Percentiles rank a stretch among this genome's conserved stretches.
These are phyloP conservation scores for Aelia acuminata DNA, from an alignment of 2,888 invertebrate genomes.

Conservation along the genomic window DNA sequence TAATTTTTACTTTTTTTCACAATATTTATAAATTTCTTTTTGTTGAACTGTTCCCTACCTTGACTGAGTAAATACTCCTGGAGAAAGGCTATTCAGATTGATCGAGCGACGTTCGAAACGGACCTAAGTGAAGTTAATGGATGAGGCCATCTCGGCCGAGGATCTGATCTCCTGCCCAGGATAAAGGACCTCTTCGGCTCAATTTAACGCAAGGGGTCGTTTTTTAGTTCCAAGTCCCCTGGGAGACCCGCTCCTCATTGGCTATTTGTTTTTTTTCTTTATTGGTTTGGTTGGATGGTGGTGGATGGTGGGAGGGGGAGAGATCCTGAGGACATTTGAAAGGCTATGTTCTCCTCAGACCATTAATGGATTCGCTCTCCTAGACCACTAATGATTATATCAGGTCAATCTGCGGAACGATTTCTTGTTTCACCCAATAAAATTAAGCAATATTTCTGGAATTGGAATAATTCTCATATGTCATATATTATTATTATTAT, in stretches of 20 bases:
- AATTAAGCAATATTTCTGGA: no score
- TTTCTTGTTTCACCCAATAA: neutral
- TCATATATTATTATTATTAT: no score
- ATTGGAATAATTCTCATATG: no score
- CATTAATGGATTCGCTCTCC: conserved; percentile 1
- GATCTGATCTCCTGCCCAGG: conserved; percentile 32
- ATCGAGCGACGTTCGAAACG: neutral
- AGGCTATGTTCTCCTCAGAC: neutral
- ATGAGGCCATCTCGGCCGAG: conserved; percentile 32
- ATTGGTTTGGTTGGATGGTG: neutral
- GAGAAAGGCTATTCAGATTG: conserved; percentile 20
- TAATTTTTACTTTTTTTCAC: no score
- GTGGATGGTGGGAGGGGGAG: no score
- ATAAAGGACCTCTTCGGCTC: conserved; percentile 47
- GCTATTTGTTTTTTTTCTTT: conserved; percentile 40
- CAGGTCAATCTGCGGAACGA: neutral
- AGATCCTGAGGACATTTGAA: neutral
- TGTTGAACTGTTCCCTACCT: neutral
- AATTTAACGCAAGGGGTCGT: conserved; percentile 53
- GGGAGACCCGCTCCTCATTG: conserved; percentile 12
- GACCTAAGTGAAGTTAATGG: conserved; percentile 40
- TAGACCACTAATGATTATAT: neutral
- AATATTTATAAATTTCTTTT: no score
- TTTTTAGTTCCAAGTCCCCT: neutral
- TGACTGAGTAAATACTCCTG: neutral